These are phyloP conservation scores for Rhaphigaster nebulosa DNA, from an alignment of 2,888 invertebrate species.

Conservation along the genomic window DNA sequence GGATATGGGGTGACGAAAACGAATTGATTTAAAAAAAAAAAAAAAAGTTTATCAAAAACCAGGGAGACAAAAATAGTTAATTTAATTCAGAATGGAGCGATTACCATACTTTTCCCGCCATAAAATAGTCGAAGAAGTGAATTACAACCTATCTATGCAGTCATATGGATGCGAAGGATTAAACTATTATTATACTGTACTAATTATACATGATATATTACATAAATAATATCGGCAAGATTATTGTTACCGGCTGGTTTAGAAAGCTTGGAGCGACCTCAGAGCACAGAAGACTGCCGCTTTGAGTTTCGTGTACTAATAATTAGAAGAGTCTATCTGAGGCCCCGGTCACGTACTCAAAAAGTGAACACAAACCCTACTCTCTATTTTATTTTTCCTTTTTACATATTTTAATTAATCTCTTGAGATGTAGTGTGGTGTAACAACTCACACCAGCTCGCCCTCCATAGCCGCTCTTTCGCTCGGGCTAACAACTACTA, in stretches of 20 bases:
- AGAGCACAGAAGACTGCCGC: conserved; percentile 27
- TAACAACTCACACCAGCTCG: conserved; percentile 33
- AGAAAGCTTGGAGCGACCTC: not conserved
- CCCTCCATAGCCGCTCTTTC: not conserved
- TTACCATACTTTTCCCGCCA: no score
- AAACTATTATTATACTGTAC: not conserved
- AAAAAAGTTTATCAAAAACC: no score
- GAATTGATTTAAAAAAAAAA: no score
- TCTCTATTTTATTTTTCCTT: conserved; percentile 30
- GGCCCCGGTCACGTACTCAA: conserved; percentile 40
- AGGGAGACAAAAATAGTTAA: no score
- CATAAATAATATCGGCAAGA: conserved; percentile 27
- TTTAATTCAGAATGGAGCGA: no score
- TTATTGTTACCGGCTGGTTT: not conserved
- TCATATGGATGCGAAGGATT: not conserved
- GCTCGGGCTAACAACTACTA: conserved; percentile 21
- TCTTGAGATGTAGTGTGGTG: conserved; percentile 25
- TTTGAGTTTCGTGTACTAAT: conserved; percentile 40
- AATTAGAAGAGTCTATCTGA: conserved; percentile 46
- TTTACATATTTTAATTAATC: conserved; percentile 49
- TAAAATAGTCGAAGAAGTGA: no score
- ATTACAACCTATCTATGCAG: not conserved
- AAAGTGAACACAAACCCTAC: conserved; percentile 45
- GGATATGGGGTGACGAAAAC: no score
- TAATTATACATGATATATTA: not conserved